Evolutionary conservation across 2,888 invertebrate genomes (phyloP), one percentile per base, ranked within the genome.

Genomic region (Chydorus sphaericus): DNA sequence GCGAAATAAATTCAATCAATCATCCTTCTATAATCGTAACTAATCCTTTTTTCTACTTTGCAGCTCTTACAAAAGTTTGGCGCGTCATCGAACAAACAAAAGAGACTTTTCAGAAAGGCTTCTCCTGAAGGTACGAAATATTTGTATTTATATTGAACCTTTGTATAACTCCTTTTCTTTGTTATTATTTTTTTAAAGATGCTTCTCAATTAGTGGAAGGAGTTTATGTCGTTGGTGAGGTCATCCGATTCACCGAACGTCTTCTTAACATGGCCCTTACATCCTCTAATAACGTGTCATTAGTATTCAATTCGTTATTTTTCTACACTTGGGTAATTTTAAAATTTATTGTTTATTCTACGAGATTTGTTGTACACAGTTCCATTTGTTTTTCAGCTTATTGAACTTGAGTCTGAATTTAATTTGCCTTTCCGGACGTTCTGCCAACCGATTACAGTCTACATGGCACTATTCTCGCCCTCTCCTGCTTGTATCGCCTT

Each of bases 361-460:
- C 6, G 4, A 44, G 44, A 5, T 18, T n/a, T n/a, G n/a, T n/a
- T n/a, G n/a, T n/a, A n/a, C n/a, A n/a, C n/a, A n/a, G n/a, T n/a
- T n/a, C 14, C 11, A 26, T 44, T 10, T 44, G 1, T 7, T 44
- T 11, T 16, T 1, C 44, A 52, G 52, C 36, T 52, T 16, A 36
- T 23, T 23, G 52, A 23, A n/a, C 11, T 36, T 6, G 37, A 52
- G 36, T 31, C 18, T 8, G 36, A 36, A 11, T 52, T 33, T 36
- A 14, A 36, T 18, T 14, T 52, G 37, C 52, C 52, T 5, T 52
- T 52, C 52, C 33, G 23, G 11, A 52, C 52, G 3, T 52, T 52
- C 37, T 52, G 52, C 20, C 52, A 52, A 36, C 52, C 52, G 14
- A 36, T 36, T 8, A 20, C 36, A 20, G 37, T 52, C 36, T 52